Percentiles rank a stretch among this genome's conserved stretches.
Conservation (phyloP, 2,797 vertebrate species). For the Phrynocephalus guinanensis region DNA sequence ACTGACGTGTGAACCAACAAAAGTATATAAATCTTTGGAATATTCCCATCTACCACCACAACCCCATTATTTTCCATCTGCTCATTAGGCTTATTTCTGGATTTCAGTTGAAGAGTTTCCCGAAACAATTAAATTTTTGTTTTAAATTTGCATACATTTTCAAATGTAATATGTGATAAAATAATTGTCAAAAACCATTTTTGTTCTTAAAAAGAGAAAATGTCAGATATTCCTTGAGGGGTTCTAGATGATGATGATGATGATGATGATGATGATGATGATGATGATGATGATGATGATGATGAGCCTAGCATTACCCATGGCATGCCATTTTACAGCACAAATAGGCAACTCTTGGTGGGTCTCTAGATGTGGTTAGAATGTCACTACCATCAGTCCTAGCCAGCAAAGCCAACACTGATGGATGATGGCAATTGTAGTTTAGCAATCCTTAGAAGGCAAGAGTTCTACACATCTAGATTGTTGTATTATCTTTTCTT, state of each 20-base stretch:
- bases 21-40: neutral
- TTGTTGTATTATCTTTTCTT: too few species aligned
- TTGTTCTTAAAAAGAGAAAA: neutral
- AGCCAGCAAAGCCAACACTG: neutral
- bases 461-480: neutral
- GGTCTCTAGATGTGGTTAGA: neutral
- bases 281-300: too few species aligned
- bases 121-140: neutral
- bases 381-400: neutral
- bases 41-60: neutral
- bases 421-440: neutral
- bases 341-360: neutral
- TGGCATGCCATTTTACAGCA: neutral
- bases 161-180: neutral
- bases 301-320: too few species aligned
- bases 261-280: neutral
- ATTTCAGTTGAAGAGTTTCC: neutral
- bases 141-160: neutral
- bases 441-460: neutral
- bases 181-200: neutral
- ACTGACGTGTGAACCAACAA: neutral
- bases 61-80: neutral
- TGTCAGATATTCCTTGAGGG: neutral
- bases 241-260: neutral
- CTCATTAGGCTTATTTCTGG: neutral